Evolutionary conservation across 2,797 vertebrate genomes (phyloP), one percentile per base, ranked within the genome.

Genomic region (Sebastes baramenuke): DNA sequence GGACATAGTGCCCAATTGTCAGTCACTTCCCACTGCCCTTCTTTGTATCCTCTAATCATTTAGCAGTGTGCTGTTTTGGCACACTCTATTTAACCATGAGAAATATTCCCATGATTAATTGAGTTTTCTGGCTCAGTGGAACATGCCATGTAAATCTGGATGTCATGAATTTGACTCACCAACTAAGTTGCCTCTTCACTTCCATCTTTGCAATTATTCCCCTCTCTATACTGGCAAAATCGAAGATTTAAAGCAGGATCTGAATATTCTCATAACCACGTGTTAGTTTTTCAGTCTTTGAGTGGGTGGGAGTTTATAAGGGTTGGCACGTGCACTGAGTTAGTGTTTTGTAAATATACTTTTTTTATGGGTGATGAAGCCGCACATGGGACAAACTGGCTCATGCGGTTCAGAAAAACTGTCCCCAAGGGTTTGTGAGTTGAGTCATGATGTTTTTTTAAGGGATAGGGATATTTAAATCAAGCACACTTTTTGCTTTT

Each of bases 31-130:
- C 27, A 61, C 71, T 85, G 52, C 38, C 64, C 67, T 25, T 79
- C 64, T 89, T 74, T 84, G 59, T 80, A 32, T 79, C 34, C 29
- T 74, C 71, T 80, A 46, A 86, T 86, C 71, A 84, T 75, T 73
- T 73, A 38, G 27, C 46, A 72, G 52, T 80, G 46, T 70, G 46
- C 69, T 65, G 61, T 75, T 75, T 82, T 87, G 79, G 46, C 56
- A 68, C 32, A 64, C 22, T 67, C 16, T 54, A 5, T 76, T 72
- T 73, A 67, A 65, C 34, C 6, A 10, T 9, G 27, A 62, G 2
- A 27, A 61, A 67, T 11, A 55, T 16, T 25, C 2, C 12, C 25
- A 52, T 61, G 34, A 73, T 74, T n/a, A 74, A n/a, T 13, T 10
- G 13, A 16, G 11, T 5, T 34, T 25, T 72, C n/a, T 24, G 3